Percentiles rank a stretch among this genome's conserved stretches.
These are phyloP conservation scores for Salminus brasiliensis DNA, from an alignment of 2,113 vertebrate genomes.

Conservation along the genomic window DNA sequence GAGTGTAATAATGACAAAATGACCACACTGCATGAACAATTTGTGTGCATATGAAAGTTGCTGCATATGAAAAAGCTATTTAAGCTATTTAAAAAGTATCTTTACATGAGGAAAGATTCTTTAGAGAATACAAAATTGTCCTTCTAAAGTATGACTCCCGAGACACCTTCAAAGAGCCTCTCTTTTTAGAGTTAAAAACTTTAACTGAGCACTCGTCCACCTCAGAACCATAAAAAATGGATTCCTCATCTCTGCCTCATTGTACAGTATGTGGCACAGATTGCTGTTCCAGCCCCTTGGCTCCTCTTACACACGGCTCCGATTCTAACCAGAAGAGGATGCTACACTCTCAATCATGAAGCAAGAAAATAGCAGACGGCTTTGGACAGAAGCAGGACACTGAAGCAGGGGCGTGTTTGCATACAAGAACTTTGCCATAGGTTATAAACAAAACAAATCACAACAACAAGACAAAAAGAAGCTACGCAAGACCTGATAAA, in stretches of 20 bases:
- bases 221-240: not conserved
- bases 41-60: no score
- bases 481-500: no score
- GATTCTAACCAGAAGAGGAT: slow-evolving; percentile 72
- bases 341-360: slow-evolving; percentile 69
- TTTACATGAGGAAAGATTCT: no score
- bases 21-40: no score
- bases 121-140: no score
- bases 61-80: no score
- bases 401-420: slow-evolving; percentile 3
- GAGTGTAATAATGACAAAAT: no score
- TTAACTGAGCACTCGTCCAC: not conserved
- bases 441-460: no score
- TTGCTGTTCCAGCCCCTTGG: not conserved
- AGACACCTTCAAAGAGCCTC: no score
- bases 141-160: no score
- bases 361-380: not conserved
- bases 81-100: no score
- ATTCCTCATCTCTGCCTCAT: not conserved
- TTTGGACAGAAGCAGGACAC: not conserved
- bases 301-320: not conserved
- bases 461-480: no score
- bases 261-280: not conserved
- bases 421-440: not conserved
- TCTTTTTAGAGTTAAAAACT: not conserved